Evolutionary conservation across 2,888 invertebrate genomes (phyloP).

Genomic region (Odontomyia ornata): DNA sequence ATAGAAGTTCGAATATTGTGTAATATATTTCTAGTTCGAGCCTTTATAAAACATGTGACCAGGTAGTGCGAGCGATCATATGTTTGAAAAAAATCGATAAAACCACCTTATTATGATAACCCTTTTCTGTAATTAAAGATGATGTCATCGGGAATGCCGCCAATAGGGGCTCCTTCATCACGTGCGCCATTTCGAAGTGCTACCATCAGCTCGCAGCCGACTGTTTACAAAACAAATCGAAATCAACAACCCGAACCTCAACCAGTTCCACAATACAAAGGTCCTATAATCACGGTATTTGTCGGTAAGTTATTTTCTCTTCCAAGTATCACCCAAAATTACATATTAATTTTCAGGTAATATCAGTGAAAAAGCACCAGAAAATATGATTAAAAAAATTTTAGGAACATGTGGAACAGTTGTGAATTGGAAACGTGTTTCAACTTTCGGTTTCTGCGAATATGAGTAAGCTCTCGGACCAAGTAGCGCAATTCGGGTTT

Average conservation of each 20-base stretch:
- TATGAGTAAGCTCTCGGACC: conserved; percentile 70
- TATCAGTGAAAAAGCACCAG: conserved; percentile 94
- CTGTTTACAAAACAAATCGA: conserved; percentile 57
- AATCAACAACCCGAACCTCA: conserved; percentile 57
- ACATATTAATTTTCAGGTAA: conserved; percentile 67
- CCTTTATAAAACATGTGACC: no score
- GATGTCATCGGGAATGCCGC: conserved; percentile 65
- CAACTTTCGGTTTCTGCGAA: conserved; percentile 98
- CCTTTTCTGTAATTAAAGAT: conserved; percentile 61
- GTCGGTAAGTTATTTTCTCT: conserved; percentile 71
- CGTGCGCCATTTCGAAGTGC: conserved; percentile 62
- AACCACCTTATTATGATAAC: background rate
- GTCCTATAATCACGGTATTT: conserved; percentile 96
- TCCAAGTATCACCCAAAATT: background rate
- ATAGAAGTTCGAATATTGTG: no score
- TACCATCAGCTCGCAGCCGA: conserved; percentile 64
- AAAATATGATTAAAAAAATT: conserved; percentile 92
- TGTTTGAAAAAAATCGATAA: background rate
- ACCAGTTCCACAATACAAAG: conserved; percentile 65
- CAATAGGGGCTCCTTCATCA: conserved; percentile 63
- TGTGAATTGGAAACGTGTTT: conserved; percentile 96
- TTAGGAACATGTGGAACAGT: conserved; percentile 94
- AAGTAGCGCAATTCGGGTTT: background rate
- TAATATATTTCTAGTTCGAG: no score
- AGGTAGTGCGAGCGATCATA: no score